A percentile compares a stretch with the other conserved stretches of the same genome.
phyloP scores from a whole-genome alignment of 2,113 vertebrate genomes.

The Corythornis cristatus region DNA sequence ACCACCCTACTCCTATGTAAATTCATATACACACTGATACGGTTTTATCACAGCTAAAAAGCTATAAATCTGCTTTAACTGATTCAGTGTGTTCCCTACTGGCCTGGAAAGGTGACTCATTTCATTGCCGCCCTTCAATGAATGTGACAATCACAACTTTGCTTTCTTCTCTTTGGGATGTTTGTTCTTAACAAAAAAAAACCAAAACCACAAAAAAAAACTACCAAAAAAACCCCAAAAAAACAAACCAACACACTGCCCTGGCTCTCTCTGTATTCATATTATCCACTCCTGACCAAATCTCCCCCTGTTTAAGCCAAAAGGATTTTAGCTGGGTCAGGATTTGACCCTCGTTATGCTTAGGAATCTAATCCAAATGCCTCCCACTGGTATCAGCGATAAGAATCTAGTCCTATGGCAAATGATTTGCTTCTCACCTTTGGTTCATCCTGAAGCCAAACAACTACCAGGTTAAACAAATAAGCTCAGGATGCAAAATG shows the following conservation, averaged over 20 bases:
- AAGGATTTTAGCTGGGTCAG: constrained; percentile 20
- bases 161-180: not conserved
- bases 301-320: not conserved
- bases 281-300: not conserved
- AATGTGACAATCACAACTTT: not conserved
- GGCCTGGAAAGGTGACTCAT: constrained; percentile 17
- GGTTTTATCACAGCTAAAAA: constrained; percentile 63
- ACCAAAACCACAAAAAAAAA: not conserved
- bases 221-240: not conserved
- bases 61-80: constrained; percentile 48
- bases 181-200: not conserved
- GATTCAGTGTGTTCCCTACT: constrained; percentile 41
- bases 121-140: not conserved
- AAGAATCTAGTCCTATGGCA: constrained; percentile 40
- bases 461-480: constrained; percentile 71
- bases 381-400: not conserved
- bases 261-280: not conserved
- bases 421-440: constrained; percentile 69
- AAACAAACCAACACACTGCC: not conserved
- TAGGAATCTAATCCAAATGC: constrained; percentile 36
- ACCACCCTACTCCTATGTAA: not conserved
- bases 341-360: constrained; percentile 25
- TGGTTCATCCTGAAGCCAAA: constrained; percentile 68
- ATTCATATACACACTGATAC: constrained; percentile 55
- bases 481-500: constrained; percentile 43